Conservation (phyloP, 2,888 invertebrate genomes). For the Machimus atricapillus region DNA sequence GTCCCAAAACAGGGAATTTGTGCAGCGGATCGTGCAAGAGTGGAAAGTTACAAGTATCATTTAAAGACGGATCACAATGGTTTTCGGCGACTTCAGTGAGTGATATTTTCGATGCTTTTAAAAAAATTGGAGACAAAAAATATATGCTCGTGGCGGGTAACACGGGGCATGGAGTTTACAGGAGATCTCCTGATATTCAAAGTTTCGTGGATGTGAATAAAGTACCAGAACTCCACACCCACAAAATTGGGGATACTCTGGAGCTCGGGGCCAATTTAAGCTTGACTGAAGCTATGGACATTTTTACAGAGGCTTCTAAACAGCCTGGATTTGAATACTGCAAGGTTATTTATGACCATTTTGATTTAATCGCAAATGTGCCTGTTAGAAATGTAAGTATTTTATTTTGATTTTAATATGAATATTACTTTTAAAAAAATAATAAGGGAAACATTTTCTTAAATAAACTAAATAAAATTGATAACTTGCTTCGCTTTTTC, state of each 20-base stretch:
- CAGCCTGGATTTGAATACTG: constrained; percentile 65
- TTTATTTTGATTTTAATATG: neutral
- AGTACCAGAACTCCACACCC: constrained; percentile 64
- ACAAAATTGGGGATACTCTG: constrained; percentile 49
- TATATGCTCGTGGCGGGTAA: constrained; percentile 76
- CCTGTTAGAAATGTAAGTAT: constrained; percentile 69
- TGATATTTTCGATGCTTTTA: constrained; percentile 68
- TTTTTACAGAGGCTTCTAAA: constrained; percentile 55
- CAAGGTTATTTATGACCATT: constrained; percentile 64
- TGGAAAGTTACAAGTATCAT: constrained; percentile 62
- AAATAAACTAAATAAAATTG: no score
- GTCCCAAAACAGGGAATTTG: constrained; percentile 51
- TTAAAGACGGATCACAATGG: constrained; percentile 62
- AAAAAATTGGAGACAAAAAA: constrained; percentile 60
- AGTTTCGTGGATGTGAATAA: constrained; percentile 70
- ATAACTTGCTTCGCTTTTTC: no score
- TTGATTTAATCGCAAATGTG: constrained; percentile 65
- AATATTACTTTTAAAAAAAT: neutral
- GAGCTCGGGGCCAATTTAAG: constrained; percentile 65
- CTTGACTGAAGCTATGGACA: constrained; percentile 62
- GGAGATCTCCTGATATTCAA: constrained; percentile 61
- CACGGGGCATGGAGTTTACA: constrained; percentile 72
- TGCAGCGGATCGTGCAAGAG: constrained; percentile 47
- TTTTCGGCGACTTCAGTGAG: constrained; percentile 66
- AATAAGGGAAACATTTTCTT: no score